phyloP scores from a whole-genome alignment of 2,113 vertebrate genomes.

The Sardina pilchardus region DNA sequence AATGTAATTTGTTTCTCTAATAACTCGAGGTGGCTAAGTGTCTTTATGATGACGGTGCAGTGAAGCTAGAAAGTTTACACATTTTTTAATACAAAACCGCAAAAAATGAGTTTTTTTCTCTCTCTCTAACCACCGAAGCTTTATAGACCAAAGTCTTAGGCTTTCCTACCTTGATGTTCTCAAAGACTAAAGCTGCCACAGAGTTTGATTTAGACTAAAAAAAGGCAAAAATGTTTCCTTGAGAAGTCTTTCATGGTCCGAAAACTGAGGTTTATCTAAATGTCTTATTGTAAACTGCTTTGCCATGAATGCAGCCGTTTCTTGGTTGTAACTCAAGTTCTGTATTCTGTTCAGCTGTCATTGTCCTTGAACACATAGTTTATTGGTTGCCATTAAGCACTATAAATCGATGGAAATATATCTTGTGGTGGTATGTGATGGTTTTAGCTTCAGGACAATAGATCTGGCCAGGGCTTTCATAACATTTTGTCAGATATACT shows the following conservation, averaged over 20 bases:
- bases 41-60: conserved; percentile 38
- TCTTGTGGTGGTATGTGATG: no score
- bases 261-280: no score
- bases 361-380: neutral
- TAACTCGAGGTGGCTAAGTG: conserved; percentile 45
- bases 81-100: conserved; percentile 28
- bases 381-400: no score
- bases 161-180: neutral
- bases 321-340: no score
- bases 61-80: conserved; percentile 33
- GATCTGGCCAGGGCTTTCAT: no score
- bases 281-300: no score
- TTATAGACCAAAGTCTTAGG: neutral
- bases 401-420: no score
- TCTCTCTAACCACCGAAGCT: neutral
- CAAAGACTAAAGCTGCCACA: conserved; percentile 6
- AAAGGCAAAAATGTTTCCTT: neutral
- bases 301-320: no score
- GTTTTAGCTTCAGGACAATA: no score
- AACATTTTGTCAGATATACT: no score
- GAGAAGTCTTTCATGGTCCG: neutral
- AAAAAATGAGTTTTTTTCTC: conserved; percentile 3
- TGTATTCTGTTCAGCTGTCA: no score
- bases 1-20: conserved; percentile 55
- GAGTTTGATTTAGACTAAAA: neutral